phyloP scores from a whole-genome alignment of 2,113 vertebrate genomes.

The Mesoclemmys tuberculata region DNA sequence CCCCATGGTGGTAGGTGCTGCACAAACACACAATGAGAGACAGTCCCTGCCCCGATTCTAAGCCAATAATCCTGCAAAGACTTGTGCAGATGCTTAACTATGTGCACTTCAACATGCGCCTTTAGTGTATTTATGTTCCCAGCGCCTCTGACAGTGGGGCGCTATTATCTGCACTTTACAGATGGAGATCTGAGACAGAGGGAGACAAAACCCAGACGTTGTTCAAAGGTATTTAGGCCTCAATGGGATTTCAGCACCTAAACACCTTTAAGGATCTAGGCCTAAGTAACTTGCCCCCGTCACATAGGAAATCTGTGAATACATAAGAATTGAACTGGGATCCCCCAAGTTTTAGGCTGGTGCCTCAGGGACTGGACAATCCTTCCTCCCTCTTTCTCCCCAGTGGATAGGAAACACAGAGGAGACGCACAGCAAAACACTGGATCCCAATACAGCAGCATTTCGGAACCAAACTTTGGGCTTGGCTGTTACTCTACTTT shows the following conservation, averaged over 20 bases:
- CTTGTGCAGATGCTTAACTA: neutral
- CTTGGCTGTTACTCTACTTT: neutral
- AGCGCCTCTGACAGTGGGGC: neutral
- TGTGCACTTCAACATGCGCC: fast-evolving
- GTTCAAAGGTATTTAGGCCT: too few relatives aligned
- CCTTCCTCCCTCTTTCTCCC: neutral
- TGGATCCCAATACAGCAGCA: neutral
- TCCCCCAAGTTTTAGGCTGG: neutral
- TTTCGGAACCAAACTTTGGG: neutral
- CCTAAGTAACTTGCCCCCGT: neutral
- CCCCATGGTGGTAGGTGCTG: neutral
- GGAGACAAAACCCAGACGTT: too few relatives aligned
- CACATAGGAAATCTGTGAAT: neutral
- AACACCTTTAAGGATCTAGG: neutral
- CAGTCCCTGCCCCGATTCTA: neutral
- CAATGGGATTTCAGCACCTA: neutral
- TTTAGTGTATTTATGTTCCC: neutral
- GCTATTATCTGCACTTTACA: neutral
- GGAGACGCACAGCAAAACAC: neutral
- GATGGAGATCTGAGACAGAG: neutral
- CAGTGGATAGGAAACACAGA: neutral
- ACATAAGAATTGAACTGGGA: neutral
- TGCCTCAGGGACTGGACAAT: neutral
- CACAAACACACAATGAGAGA: neutral
- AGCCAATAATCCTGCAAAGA: neutral